Conservation (phyloP, 2,113 vertebrate genomes). For the Thamnaconus septentrionalis region DNA sequence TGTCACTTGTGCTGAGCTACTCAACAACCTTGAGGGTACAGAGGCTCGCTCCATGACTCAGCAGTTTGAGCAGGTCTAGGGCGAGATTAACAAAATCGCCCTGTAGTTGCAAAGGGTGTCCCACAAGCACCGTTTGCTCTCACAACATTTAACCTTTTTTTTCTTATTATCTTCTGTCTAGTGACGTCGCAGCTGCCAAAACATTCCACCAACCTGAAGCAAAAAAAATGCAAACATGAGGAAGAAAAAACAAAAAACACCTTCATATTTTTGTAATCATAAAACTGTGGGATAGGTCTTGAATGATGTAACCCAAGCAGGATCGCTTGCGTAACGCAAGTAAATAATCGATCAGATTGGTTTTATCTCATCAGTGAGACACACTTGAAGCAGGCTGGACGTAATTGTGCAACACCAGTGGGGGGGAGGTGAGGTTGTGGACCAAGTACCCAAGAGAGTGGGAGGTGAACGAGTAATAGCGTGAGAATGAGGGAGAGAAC, state of each 20-base stretch:
- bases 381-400: neutral
- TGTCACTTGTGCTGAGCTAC: constrained; percentile 71
- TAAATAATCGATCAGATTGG: neutral
- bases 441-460: constrained; percentile 11
- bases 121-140: too few relatives aligned
- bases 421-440: constrained; percentile 1
- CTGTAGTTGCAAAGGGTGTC: constrained; percentile 67
- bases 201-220: too few relatives aligned
- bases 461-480: constrained; percentile 31
- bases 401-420: constrained; percentile 10
- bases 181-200: too few relatives aligned
- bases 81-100: constrained; percentile 70
- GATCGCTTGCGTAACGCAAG: constrained; percentile 2
- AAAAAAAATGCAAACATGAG: too few relatives aligned
- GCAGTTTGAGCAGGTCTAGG: constrained; percentile 72
- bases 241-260: too few relatives aligned
- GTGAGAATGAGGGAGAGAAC: constrained; percentile 56
- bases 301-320: neutral
- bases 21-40: constrained; percentile 74
- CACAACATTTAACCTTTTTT: too few relatives aligned
- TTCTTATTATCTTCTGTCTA: too few relatives aligned
- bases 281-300: neutral
- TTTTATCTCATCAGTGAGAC: neutral
- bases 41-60: constrained; percentile 74
- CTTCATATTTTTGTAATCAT: constrained; percentile 2